phyloP scores from a whole-genome alignment of 92 coral and sea anemone species.

The Palythoa heliodiscus region DNA sequence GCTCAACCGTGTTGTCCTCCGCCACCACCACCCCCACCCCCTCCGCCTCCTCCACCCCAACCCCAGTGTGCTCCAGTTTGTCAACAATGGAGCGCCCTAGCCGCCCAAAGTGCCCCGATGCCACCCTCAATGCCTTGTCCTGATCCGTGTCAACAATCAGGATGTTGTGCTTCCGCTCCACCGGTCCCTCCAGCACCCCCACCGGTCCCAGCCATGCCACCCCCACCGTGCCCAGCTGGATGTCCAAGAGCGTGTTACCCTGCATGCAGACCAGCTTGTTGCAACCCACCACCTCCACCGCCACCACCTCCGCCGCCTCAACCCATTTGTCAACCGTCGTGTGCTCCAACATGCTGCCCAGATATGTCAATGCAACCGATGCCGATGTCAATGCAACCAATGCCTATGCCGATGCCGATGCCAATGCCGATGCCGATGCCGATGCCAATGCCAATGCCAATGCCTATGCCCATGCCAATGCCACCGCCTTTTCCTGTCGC shows the following conservation, averaged over 20 bases:
- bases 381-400: conserved; percentile 51
- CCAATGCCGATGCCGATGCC: conserved; percentile 47
- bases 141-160: conserved; percentile 72
- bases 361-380: conserved; percentile 23
- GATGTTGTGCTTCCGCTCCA: conserved; percentile 74
- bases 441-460: conserved; percentile 53
- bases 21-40: conserved; percentile 61
- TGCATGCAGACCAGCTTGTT: conserved; percentile 76
- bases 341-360: conserved; percentile 86
- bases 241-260: conserved; percentile 97
- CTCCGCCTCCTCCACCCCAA: conserved; percentile 54
- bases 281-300: conserved; percentile 73
- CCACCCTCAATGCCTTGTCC: conserved; percentile 80
- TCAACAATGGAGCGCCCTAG: conserved; percentile 48
- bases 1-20: too few relatives aligned
- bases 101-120: conserved; percentile 55
- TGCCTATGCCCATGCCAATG: conserved; percentile 59
- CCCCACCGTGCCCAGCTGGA: conserved; percentile 87
- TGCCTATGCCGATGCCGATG: conserved; percentile 61
- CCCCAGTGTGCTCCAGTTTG: conserved; percentile 64
- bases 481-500: conserved; percentile 46
- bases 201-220: conserved; percentile 47
- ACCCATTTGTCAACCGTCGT: conserved; percentile 81
- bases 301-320: conserved; percentile 64
- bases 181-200: conserved; percentile 46